phyloP scores from a whole-genome alignment of 2,888 invertebrate species.

The Craniophora ligustri region DNA sequence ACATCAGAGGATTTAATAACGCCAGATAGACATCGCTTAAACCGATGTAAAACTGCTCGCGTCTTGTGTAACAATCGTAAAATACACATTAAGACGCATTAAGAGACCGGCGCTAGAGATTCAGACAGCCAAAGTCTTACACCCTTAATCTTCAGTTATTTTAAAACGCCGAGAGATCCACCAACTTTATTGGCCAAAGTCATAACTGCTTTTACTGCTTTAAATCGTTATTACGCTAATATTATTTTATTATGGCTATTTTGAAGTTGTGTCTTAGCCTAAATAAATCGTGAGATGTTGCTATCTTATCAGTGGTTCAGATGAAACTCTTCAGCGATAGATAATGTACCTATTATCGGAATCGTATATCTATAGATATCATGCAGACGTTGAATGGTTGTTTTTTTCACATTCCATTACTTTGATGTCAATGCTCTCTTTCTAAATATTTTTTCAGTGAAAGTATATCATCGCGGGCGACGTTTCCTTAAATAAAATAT shows the following conservation, averaged over 20 bases:
- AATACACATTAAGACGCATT: slow-evolving; percentile 88
- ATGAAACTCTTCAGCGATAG: slow-evolving; percentile 65
- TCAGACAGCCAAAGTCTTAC: slow-evolving; percentile 75
- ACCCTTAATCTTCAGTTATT: slow-evolving; percentile 86
- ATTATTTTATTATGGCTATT: slow-evolving; percentile 81
- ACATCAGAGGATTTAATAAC: slow-evolving; percentile 87
- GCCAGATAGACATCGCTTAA: slow-evolving; percentile 85
- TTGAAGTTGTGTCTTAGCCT: slow-evolving; percentile 70
- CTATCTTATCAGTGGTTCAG: slow-evolving; percentile 70
- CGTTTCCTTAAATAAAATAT: slow-evolving; percentile 68
- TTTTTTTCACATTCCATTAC: slow-evolving; percentile 48
- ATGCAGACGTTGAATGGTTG: slow-evolving; percentile 51
- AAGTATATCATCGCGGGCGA: slow-evolving; percentile 70
- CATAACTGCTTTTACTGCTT: slow-evolving; percentile 84
- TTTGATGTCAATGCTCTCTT: slow-evolving; percentile 64
- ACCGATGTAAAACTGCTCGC: slow-evolving; percentile 83
- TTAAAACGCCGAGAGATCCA: slow-evolving; percentile 80
- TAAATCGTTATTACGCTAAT: slow-evolving; percentile 84
- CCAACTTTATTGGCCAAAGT: slow-evolving; percentile 83
- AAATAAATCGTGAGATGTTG: slow-evolving; percentile 69
- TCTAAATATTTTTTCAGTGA: slow-evolving; percentile 60
- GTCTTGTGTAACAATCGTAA: slow-evolving; percentile 88
- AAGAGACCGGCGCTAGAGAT: slow-evolving; percentile 77
- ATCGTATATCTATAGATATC: slow-evolving; percentile 56
- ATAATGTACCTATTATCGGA: slow-evolving; percentile 60